Evolutionary conservation across 2,797 vertebrate species (phyloP), one percentile per base, ranked within the genome.

Genomic region (Onychomys arenicola): DNA sequence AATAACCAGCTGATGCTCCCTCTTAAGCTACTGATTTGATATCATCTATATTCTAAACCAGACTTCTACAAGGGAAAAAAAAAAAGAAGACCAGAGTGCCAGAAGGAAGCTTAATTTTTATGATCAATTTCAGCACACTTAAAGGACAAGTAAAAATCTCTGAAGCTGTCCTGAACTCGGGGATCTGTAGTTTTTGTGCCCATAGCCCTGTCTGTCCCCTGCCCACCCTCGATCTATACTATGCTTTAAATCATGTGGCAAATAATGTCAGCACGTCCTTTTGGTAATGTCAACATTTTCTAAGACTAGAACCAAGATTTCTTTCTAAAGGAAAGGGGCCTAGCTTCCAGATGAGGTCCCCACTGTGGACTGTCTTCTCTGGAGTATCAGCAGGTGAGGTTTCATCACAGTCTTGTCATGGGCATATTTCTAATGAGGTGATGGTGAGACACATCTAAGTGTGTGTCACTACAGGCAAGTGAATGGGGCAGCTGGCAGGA

Each of bases 361-460:
- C 2, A 0, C 96, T 0, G 0, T 32, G 5, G 77, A 85, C 93
- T 96, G 97, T 95, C 93, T 91, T 96, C 97, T 94, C 96, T 91
- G 96, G 95, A 96, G 93, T 95, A 97, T 88, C 96, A 94, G 96
- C 95, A 98, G 97, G 90, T 93, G 96, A 98, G 82, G 97, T 97
- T 98, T 97, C 97, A 98, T 98, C 97, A 98, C 98, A 97, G 97
- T 98, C 98, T 98, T 96, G 84, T 93, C 90, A 97, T 97, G 96
- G 90, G 71, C 94, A 98, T 98, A 92, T 98, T 98, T 98, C 94
- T 98, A 98, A 98, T 94, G 93, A 98, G 95, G 83, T 97, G 97
- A 97, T 96, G 96, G 95, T 97, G 96, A 97, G 96, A 93, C 93
- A 97, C 97, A 97, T 97, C 96, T 96, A 96, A 97, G 95, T 94